Evolutionary conservation across 2,113 vertebrate species (phyloP).

Genomic region (Pseudorectes ferrugineus): DNA sequence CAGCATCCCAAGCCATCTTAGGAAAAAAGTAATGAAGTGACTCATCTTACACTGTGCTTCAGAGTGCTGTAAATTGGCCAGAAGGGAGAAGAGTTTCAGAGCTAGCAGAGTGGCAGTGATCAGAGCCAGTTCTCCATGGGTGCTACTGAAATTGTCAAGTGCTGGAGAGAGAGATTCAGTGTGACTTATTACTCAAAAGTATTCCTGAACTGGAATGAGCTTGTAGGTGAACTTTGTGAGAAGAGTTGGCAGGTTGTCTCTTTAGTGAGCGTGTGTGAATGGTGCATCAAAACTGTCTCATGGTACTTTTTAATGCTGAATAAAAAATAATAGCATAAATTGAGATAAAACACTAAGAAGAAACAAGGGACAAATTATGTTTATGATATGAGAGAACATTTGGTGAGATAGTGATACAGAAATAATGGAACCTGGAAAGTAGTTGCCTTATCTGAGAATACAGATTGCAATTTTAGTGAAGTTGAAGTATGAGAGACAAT

Average conservation of each 20-base stretch:
- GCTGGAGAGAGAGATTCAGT: neutral
- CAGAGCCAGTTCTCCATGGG: neutral
- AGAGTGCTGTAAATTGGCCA: neutral
- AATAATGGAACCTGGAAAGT: neutral
- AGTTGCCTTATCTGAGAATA: neutral
- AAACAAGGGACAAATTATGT: neutral
- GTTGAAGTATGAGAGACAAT: neutral
- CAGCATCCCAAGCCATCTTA: neutral
- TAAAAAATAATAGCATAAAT: neutral
- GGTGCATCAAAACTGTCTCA: neutral
- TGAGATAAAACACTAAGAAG: neutral
- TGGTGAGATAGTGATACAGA: neutral
- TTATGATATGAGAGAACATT: neutral
- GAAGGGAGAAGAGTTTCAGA: neutral
- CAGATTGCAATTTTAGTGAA: neutral
- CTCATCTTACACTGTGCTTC: neutral
- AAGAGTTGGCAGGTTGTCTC: neutral
- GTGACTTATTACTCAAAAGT: neutral
- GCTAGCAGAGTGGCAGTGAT: neutral
- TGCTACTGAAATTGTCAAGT: neutral
- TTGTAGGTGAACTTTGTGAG: neutral
- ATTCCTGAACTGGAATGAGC: neutral
- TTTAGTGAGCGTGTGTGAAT: neutral
- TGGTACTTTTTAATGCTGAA: neutral
- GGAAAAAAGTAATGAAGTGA: neutral